These are phyloP conservation scores for Pogonomyrmex barbatus DNA, from an alignment of 1,140 invertebrate species.

Conservation along the genomic window DNA sequence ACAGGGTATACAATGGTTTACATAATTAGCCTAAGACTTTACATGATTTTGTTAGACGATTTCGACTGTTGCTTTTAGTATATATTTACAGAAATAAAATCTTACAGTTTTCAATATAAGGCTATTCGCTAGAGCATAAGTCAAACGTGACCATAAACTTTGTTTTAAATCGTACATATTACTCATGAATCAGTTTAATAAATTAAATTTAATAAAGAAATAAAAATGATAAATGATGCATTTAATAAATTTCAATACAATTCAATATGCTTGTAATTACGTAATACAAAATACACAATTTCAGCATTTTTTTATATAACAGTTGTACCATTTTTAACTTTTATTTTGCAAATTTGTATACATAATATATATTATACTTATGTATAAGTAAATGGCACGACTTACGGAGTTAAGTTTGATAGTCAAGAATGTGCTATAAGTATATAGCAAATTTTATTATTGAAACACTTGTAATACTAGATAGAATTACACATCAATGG, in stretches of 20 bases:
- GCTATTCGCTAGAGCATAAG: conserved; percentile 58
- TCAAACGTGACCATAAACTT: conserved; percentile 69
- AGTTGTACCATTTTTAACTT: neutral
- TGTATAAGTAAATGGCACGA: conserved; percentile 64
- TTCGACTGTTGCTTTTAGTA: conserved; percentile 70
- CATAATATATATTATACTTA: conserved; percentile 42
- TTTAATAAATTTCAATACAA: conserved; percentile 43
- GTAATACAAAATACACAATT: conserved; percentile 2
- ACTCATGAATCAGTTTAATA: conserved; percentile 13
- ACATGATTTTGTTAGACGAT: conserved; percentile 74
- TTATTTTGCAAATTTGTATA: conserved; percentile 14
- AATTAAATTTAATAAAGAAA: conserved; percentile 5
- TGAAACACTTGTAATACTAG: conserved; percentile 53
- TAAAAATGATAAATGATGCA: conserved; percentile 5
- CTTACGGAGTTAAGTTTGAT: conserved; percentile 65
- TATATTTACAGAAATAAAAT: conserved; percentile 78
- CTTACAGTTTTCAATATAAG: conserved; percentile 41
- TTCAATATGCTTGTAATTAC: conserved; percentile 36
- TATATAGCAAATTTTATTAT: conserved; percentile 56
- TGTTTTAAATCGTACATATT: conserved; percentile 58
- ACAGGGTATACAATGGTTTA: conserved; percentile 81
- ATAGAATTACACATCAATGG: conserved; percentile 61
- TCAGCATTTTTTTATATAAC: neutral
- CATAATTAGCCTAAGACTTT: conserved; percentile 78
- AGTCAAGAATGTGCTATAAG: conserved; percentile 49